Conservation (phyloP, 92 coral and sea anemone genomes). For the Parazoanthus swiftii region DNA sequence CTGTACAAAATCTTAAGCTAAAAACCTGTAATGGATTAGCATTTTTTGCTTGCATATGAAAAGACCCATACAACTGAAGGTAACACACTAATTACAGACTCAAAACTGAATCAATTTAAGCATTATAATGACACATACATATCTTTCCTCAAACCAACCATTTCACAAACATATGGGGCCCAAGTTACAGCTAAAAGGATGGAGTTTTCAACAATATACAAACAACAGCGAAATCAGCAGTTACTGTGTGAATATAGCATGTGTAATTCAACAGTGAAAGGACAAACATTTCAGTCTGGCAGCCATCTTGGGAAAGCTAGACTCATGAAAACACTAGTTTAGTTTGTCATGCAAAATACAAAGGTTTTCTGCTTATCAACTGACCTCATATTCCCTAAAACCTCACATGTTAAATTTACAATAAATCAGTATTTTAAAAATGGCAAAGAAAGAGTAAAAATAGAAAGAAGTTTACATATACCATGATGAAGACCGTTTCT, state of each 20-base stretch:
- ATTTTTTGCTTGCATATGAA: conserved; percentile 26
- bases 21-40: conserved; percentile 4
- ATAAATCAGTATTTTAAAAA: background rate
- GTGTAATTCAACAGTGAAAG: conserved; percentile 18
- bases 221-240: conserved; percentile 31
- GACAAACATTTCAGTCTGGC: conserved; percentile 22
- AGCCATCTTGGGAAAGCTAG: conserved; percentile 38
- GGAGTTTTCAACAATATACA: background rate
- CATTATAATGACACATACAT: conserved; percentile 43
- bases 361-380: background rate
- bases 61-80: conserved; percentile 23
- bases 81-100: conserved; percentile 34
- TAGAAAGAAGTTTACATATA: conserved; percentile 31
- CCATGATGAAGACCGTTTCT: conserved; percentile 71
- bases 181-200: background rate
- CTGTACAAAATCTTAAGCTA: background rate
- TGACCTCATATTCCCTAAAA: conserved; percentile 6
- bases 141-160: conserved; percentile 41
- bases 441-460: background rate
- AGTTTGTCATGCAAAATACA: conserved; percentile 8
- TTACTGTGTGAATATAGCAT: conserved; percentile 21
- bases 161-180: conserved; percentile 17
- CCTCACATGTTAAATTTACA: background rate
- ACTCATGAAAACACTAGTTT: conserved; percentile 1
- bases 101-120: conserved; percentile 55